phyloP scores from a whole-genome alignment of 2,888 invertebrate species.

The Nebria salina region DNA sequence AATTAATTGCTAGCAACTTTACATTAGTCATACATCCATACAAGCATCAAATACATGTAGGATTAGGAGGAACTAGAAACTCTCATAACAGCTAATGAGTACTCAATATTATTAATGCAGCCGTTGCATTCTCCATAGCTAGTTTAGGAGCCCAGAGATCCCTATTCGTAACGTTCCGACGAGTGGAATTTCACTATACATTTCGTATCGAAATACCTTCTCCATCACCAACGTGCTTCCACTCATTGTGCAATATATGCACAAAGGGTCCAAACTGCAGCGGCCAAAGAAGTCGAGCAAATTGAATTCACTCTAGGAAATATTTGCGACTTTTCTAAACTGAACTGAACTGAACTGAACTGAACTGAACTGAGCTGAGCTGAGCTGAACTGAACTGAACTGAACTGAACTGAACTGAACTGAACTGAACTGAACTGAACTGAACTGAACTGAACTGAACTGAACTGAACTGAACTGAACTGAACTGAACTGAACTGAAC shows the following conservation, averaged over 20 bases:
- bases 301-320: not conserved
- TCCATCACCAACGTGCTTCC: constrained; percentile 16
- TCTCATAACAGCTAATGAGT: not conserved
- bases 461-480: no score
- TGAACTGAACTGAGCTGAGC: no score
- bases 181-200: constrained; percentile 44
- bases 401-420: no score
- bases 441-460: no score
- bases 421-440: no score
- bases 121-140: constrained; percentile 30
- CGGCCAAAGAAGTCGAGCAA: not conserved
- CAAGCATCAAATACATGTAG: no score
- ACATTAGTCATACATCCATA: not conserved
- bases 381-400: no score
- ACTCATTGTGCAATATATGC: not conserved
- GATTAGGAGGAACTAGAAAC: not conserved
- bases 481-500: no score
- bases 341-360: no score
- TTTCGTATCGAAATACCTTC: constrained; percentile 29
- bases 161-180: constrained; percentile 25
- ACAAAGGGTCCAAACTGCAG: not conserved
- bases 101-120: constrained; percentile 36
- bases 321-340: not conserved
- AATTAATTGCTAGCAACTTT: not conserved
- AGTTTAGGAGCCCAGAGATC: constrained; percentile 4